phyloP scores from a whole-genome alignment of 2,113 vertebrate genomes.

The Scomber scombrus region DNA sequence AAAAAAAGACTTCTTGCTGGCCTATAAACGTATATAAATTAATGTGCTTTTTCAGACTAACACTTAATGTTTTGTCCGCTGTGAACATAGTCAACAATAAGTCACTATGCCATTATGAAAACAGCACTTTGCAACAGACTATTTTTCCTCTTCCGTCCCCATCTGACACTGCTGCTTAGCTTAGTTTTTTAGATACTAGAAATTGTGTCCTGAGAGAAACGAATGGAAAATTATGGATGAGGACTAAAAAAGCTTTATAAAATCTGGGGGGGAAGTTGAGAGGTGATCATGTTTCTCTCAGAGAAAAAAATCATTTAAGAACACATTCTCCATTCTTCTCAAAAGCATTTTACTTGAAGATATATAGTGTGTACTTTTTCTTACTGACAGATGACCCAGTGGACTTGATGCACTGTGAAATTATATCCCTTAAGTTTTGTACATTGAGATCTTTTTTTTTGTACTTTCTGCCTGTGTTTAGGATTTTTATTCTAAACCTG shows the following conservation, averaged over 20 bases:
- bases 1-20: not conserved
- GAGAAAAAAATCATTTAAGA: slow-evolving; percentile 20
- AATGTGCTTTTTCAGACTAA: not conserved
- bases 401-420: slow-evolving; percentile 43
- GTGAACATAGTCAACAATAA: not conserved
- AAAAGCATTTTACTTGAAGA: slow-evolving; percentile 21
- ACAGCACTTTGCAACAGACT: not conserved
- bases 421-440: slow-evolving; percentile 44
- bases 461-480: slow-evolving; percentile 40
- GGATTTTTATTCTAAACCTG: slow-evolving; percentile 33
- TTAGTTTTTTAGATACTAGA: slow-evolving; percentile 27
- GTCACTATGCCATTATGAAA: slow-evolving; percentile 22
- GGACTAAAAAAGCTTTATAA: slow-evolving; percentile 26
- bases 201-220: slow-evolving; percentile 27
- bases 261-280: slow-evolving; percentile 32
- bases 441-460: slow-evolving; percentile 31
- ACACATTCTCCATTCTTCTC: slow-evolving; percentile 5
- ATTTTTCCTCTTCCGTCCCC: not conserved
- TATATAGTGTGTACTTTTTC: slow-evolving; percentile 29
- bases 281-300: slow-evolving; percentile 29
- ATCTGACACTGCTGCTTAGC: slow-evolving; percentile 9
- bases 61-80: not conserved
- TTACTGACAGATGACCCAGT: slow-evolving; percentile 57
- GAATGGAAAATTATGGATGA: slow-evolving; percentile 23
- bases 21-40: slow-evolving; percentile 8